Evolutionary conservation across 2,888 invertebrate genomes (phyloP), one percentile per base, ranked within the genome.

Genomic region (Xestia c-nigrum): DNA sequence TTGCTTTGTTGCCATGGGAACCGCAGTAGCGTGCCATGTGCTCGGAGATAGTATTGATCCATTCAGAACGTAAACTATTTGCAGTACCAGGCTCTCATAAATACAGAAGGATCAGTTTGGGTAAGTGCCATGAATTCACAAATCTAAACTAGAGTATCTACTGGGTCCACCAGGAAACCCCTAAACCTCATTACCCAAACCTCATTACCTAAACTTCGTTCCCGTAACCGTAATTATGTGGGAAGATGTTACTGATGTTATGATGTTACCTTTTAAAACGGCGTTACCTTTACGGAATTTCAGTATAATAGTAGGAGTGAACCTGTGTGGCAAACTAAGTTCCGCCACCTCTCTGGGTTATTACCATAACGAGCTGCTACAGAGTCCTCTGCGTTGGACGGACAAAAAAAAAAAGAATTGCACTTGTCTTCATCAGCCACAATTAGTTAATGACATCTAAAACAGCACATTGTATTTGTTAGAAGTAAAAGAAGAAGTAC

Each of bases 11-110:
- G n/a, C 55, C n/a, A 55, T 55, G 12, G n/a, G 1, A 55, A 55
- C 12, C 21, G 52, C 52, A 55, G 10, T 10, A n/a, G 52, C n/a
- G n/a, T n/a, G n/a, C 52, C 52, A 55, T 55, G n/a, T 55, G 52
- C n/a, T 55, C n/a, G n/a, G 52, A 55, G 52, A 55, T n/a, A 55
- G 52, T 55, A 55, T 55, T 55, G 52, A 55, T 55, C 21, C 52
- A n/a, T 55, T 55, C n/a, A n/a, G 52, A n/a, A 55, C 10, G 21
- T 55, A n/a, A n/a, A n/a, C n/a, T n/a, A 55, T n/a, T 55, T 55
- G n/a, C 52, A 55, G 52, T 55, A 55, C 52, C 19, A n/a, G n/a
- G 52, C 0, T 55, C 9, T 55, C 52, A 55, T 55, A 55, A 55
- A 55, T n/a, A n/a, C 10, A 55, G 52, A 10, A 55, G 10, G 10